These are phyloP conservation scores for Monodelphis domestica DNA, from an alignment of 2,797 vertebrate species.

Conservation along the genomic window DNA sequence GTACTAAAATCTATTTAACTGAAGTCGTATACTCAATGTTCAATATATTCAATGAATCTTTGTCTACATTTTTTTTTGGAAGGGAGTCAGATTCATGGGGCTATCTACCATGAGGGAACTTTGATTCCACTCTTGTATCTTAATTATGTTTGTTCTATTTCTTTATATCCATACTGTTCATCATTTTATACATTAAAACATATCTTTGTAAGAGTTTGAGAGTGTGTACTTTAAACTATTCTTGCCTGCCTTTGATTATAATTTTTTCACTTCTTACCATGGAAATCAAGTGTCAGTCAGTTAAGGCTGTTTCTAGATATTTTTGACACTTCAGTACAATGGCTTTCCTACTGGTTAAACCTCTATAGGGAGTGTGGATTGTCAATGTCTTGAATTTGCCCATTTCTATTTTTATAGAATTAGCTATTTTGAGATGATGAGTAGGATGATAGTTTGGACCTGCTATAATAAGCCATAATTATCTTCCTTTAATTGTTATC, in stretches of 20 bases:
- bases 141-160: neutral
- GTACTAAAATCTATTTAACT: neutral
- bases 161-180: neutral
- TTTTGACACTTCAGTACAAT: neutral
- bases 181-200: neutral
- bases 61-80: neutral
- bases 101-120: neutral
- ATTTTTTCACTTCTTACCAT: neutral
- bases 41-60: neutral
- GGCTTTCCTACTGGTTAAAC: conserved; percentile 80
- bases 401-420: neutral
- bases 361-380: neutral
- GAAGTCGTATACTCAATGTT: neutral
- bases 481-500: neutral
- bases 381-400: neutral
- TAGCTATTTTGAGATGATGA: neutral
- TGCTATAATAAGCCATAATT: neutral
- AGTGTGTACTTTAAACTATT: neutral
- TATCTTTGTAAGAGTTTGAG: neutral
- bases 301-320: neutral
- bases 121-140: neutral
- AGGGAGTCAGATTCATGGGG: neutral
- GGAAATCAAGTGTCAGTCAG: neutral
- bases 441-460: neutral
- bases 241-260: neutral